Base-by-base conservation (phyloP, 2,797 vertebrate species). In the Thamnophis elegans region DNA sequence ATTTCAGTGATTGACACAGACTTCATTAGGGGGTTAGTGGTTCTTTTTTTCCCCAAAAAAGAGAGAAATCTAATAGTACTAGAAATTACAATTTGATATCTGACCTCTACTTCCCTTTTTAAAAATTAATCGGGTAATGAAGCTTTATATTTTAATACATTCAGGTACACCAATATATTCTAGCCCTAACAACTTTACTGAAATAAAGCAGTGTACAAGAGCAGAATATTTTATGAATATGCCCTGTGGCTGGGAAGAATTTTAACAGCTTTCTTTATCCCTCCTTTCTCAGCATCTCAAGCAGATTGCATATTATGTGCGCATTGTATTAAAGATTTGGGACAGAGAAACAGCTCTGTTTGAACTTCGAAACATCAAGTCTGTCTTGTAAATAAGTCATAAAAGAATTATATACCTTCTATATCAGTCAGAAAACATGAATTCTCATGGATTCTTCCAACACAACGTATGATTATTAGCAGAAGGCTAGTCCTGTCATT, bases 151-250 rank as follows among this genome's bases (percentile, higher is more conserved):
- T 90, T 91, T 36, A 32, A 89, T 90, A 62, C 22, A 94, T 89
- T 90, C 62, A 92, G 93, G 91, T 95, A 94, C 26, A 90, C 91
- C 92, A 93, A 94, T 60, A 87, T 95, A 92, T 94, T 93, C 92
- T 94, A 88, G 73, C 91, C 62, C 92, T 1, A 0, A 42, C 91
- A 68, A 51, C 53, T 42, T 82, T 62, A 94, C 89, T 93, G 93
- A 96, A 96, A 94, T 94, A 96, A 96, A 96, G 92, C 58, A 8
- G 59, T 58, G 88, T 58, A 90, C 85, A 92, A 86, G 93, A 96
- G 54, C 82, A 87, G 59, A 92, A 94, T 96, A 96, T 96, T 96
- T 95, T 95, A 96, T 96, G 95, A 93, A 96, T 94, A 94, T 26
- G 32, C 89, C 89, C 93, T 60, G 88, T 94, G 90, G 95, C 93